phyloP scores from a whole-genome alignment of 1,140 invertebrate genomes.

The Planococcus citri region DNA sequence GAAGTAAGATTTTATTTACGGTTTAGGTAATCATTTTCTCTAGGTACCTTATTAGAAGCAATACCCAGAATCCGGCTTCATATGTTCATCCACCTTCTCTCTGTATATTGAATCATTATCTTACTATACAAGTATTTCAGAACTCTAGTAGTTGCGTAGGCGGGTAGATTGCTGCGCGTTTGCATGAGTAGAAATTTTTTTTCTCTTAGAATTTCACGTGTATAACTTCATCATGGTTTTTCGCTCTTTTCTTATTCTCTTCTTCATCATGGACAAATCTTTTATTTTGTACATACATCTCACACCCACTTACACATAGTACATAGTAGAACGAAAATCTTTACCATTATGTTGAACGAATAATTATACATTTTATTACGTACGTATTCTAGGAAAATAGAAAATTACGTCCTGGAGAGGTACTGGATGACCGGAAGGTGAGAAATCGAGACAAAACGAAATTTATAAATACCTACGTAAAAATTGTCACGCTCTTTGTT shows the following conservation, averaged over 20 bases:
- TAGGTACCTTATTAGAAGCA: background rate
- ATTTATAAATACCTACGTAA: background rate
- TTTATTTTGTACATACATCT: no score
- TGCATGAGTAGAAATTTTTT: constrained; percentile 1
- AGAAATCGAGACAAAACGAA: constrained; percentile 35
- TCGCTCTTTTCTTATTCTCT: no score
- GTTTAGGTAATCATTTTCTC: background rate
- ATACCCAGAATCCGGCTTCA: background rate
- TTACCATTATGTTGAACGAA: no score
- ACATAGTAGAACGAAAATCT: no score
- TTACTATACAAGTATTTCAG: no score
- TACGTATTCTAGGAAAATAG: constrained; percentile 50
- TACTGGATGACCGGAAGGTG: constrained; percentile 86
- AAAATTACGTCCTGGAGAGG: constrained; percentile 84
- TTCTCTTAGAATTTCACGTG: background rate
- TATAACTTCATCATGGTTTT: no score
- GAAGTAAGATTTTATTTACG: constrained; percentile 53
- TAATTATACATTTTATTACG: constrained; percentile 22
- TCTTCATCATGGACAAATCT: no score
- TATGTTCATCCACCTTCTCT: no score
- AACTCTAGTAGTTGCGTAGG: background rate
- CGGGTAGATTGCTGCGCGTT: background rate
- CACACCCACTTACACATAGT: no score
- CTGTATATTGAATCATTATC: background rate
- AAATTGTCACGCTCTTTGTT: background rate